phyloP scores from a whole-genome alignment of 2,113 vertebrate species.

The Mormyrus lacerda region DNA sequence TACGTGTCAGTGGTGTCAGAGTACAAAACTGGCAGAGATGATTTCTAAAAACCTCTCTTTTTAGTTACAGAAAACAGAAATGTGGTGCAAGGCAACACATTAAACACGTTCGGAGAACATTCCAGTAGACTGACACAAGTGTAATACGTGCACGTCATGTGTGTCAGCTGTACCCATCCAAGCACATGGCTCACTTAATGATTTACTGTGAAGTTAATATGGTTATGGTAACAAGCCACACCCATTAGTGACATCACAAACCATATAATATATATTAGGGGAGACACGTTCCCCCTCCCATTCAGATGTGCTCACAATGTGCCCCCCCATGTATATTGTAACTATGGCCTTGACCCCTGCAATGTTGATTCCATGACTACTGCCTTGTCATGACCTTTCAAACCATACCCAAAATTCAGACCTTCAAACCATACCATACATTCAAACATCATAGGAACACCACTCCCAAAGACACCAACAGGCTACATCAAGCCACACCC shows the following conservation, averaged over 20 bases:
- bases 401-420: no score
- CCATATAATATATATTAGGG: background rate
- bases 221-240: background rate
- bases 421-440: background rate
- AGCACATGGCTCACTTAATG: background rate
- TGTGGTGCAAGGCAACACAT: background rate
- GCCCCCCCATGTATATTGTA: no score
- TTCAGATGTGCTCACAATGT: no score
- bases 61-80: background rate
- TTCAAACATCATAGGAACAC: background rate
- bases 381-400: no score
- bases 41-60: background rate
- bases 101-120: background rate
- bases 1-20: background rate
- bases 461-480: background rate
- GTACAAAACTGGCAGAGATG: background rate
- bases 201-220: background rate
- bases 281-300: no score
- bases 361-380: no score
- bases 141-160: background rate
- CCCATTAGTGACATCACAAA: background rate
- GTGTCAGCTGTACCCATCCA: background rate
- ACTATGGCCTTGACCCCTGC: no score
- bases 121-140: background rate
- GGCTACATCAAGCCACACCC: background rate